Evolutionary conservation across 2,888 invertebrate genomes (phyloP).

Genomic region (Eudemis profundana): DNA sequence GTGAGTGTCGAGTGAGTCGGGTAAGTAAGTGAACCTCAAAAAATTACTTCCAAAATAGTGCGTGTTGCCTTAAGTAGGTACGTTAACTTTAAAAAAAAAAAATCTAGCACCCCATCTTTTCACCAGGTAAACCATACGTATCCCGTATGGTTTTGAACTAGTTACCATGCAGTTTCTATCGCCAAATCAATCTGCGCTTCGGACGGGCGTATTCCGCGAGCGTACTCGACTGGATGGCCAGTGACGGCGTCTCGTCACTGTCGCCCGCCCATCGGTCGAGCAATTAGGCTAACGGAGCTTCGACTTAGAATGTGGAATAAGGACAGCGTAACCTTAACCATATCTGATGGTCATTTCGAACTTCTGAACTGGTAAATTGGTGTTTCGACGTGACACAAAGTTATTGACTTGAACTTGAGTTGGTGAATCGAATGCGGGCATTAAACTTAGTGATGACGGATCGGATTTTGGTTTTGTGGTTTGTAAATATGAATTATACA

Average conservation of each 20-base stretch:
- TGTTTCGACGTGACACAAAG: not conserved
- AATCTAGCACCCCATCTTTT: no score
- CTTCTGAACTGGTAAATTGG: not conserved
- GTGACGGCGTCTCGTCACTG: constrained; percentile 69
- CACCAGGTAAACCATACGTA: constrained; percentile 1
- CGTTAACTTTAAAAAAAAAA: no score
- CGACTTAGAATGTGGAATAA: constrained; percentile 20
- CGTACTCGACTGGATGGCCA: constrained; percentile 59
- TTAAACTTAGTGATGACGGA: not conserved
- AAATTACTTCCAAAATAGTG: no score
- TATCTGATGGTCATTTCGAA: constrained; percentile 38
- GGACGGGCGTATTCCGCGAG: constrained; percentile 62
- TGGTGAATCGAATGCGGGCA: not conserved
- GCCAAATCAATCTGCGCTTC: constrained; percentile 55
- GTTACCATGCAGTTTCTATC: constrained; percentile 59
- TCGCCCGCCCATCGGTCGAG: constrained; percentile 54
- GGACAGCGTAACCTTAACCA: constrained; percentile 27
- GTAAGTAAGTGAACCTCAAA: no score
- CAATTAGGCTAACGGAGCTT: constrained; percentile 73
- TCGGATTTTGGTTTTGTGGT: not conserved
- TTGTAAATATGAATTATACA: no score
- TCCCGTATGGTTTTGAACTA: constrained; percentile 46
- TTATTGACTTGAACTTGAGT: not conserved
- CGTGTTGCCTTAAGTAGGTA: no score
- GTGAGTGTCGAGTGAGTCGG: no score